A percentile compares a stretch with the other conserved stretches of the same genome.
phyloP scores from a whole-genome alignment of 2,797 vertebrate species.

The Echeneis naucrates region DNA sequence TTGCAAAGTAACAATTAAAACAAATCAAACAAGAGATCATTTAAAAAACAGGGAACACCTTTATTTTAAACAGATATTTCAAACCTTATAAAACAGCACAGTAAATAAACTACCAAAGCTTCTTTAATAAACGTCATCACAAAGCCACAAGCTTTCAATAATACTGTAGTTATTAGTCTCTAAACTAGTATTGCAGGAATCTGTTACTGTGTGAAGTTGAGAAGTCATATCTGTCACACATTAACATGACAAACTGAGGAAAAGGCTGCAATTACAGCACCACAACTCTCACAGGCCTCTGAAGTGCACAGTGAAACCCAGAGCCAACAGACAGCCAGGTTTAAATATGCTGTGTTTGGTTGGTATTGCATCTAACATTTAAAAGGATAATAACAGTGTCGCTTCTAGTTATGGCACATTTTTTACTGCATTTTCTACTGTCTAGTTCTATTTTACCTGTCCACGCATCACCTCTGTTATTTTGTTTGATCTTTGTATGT shows the following conservation, averaged over 20 bases:
- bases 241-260: slow-evolving; percentile 34
- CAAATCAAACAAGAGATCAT: slow-evolving; percentile 14
- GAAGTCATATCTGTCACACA: slow-evolving; percentile 35
- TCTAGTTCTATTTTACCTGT: slow-evolving; percentile 31
- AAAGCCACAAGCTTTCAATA: slow-evolving; percentile 67
- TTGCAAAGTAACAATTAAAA: background rate
- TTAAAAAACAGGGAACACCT: slow-evolving; percentile 74
- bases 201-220: slow-evolving; percentile 39
- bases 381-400: slow-evolving; percentile 35
- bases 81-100: slow-evolving; percentile 79
- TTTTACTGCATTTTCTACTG: slow-evolving; percentile 36
- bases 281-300: slow-evolving; percentile 58
- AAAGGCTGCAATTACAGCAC: slow-evolving; percentile 51
- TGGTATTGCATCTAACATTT: slow-evolving; percentile 40
- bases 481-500: background rate
- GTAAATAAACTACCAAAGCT: slow-evolving; percentile 72
- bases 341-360: slow-evolving; percentile 59
- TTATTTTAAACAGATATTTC: slow-evolving; percentile 77
- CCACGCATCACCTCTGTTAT: background rate
- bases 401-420: slow-evolving; percentile 29
- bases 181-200: slow-evolving; percentile 71
- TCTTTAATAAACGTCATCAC: slow-evolving; percentile 60
- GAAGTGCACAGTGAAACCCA: slow-evolving; percentile 31
- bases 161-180: slow-evolving; percentile 65
- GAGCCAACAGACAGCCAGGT: background rate